Conservation (phyloP, 2,797 vertebrate species). For the Crocodylus rhombifer region DNA sequence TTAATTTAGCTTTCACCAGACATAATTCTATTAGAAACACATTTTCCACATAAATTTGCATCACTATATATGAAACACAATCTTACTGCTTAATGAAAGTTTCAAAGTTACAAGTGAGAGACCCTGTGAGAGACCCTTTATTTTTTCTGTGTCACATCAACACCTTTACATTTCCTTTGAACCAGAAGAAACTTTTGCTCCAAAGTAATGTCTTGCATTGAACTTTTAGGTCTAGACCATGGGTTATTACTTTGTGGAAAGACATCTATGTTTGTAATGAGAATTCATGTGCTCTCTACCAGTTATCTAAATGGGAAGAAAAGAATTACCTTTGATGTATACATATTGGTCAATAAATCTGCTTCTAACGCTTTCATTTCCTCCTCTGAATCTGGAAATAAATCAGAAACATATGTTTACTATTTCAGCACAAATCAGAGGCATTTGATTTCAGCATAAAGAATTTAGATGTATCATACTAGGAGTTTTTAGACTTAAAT, state of each 20-base stretch:
- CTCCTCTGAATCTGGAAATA: slow-evolving; percentile 88
- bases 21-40: slow-evolving; percentile 47
- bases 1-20: slow-evolving; percentile 58
- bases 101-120: not conserved
- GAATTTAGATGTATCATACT: slow-evolving; percentile 34
- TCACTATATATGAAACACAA: slow-evolving; percentile 24
- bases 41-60: slow-evolving; percentile 40
- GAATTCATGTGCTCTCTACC: slow-evolving; percentile 51
- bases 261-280: slow-evolving; percentile 52
- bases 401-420: slow-evolving; percentile 76
- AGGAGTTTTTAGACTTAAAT: not conserved
- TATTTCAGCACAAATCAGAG: slow-evolving; percentile 56
- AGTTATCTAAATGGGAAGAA: slow-evolving; percentile 56
- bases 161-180: slow-evolving; percentile 60
- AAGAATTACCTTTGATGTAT: slow-evolving; percentile 91
- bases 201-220: slow-evolving; percentile 31
- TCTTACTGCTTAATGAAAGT: slow-evolving; percentile 66
- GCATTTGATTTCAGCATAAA: slow-evolving; percentile 31
- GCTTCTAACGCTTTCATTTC: slow-evolving; percentile 89
- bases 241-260: slow-evolving; percentile 61
- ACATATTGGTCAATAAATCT: slow-evolving; percentile 91
- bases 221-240: slow-evolving; percentile 41
- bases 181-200: slow-evolving; percentile 39
- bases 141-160: slow-evolving; percentile 52
- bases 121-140: not conserved